phyloP scores from a whole-genome alignment of 2,888 invertebrate genomes.

The Gymnocheta viridis region DNA sequence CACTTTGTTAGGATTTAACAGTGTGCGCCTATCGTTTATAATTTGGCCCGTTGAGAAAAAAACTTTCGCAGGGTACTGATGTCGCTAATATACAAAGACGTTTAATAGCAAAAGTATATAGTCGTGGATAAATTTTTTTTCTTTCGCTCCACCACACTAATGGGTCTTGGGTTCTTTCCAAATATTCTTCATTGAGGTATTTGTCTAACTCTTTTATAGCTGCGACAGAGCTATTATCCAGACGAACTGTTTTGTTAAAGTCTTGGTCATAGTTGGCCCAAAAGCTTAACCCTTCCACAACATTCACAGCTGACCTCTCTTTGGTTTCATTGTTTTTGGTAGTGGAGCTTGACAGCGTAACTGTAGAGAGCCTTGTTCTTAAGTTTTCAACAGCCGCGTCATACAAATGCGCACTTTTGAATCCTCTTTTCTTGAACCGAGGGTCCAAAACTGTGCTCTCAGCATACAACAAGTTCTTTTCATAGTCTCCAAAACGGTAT shows the following conservation, averaged over 20 bases:
- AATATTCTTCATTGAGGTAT: too few species aligned
- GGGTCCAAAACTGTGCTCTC: slow-evolving; percentile 25
- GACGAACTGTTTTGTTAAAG: too few species aligned
- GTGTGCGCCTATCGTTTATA: too few species aligned
- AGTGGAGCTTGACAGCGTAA: not conserved
- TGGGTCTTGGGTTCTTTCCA: too few species aligned
- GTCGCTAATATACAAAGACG: too few species aligned
- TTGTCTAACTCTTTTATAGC: not conserved
- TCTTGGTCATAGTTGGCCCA: slow-evolving; percentile 33
- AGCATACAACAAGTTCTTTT: not conserved
- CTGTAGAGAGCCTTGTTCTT: not conserved
- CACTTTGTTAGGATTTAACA: too few species aligned
- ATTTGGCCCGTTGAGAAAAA: too few species aligned
- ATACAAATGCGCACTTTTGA: not conserved
- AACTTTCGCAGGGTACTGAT: too few species aligned
- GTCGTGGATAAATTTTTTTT: too few species aligned
- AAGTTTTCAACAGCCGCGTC: slow-evolving; percentile 2
- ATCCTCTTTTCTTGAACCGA: slow-evolving; percentile 13
- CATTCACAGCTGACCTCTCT: not conserved
- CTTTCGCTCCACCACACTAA: too few species aligned
- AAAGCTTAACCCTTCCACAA: not conserved
- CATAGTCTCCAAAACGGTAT: slow-evolving; percentile 10
- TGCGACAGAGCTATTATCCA: too few species aligned
- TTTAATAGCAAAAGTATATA: too few species aligned
- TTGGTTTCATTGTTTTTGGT: not conserved